Evolutionary conservation across 2,888 invertebrate genomes (phyloP).

Genomic region (Trisateles emortualis): DNA sequence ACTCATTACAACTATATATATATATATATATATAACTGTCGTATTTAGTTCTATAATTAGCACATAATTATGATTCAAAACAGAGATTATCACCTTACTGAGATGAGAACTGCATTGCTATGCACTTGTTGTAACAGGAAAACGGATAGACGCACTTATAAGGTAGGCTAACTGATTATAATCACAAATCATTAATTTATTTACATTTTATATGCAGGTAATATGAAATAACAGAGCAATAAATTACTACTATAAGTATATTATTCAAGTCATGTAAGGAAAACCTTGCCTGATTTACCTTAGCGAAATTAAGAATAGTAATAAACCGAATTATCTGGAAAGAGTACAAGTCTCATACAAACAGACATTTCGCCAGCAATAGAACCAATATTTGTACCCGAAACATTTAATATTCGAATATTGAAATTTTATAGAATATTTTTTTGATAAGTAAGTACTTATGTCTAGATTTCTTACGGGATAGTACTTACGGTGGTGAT

Average conservation of each 20-base stretch:
- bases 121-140: conserved; percentile 29
- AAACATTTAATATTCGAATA: too few species aligned
- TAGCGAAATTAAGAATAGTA: too few species aligned
- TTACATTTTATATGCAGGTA: background rate
- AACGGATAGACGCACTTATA: conserved; percentile 16
- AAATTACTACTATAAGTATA: background rate
- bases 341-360: too few species aligned
- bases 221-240: background rate
- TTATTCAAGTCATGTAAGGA: background rate
- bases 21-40: conserved; percentile 1
- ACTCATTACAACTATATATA: too few species aligned
- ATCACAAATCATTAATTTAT: background rate
- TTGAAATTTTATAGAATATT: too few species aligned
- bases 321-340: too few species aligned
- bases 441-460: too few species aligned
- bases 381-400: too few species aligned
- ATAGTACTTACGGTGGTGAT: too few species aligned
- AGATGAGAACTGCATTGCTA: conserved; percentile 25
- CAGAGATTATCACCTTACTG: conserved; percentile 9
- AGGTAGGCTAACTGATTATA: background rate
- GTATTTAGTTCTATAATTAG: conserved; percentile 16
- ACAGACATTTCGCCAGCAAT: too few species aligned
- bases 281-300: background rate
- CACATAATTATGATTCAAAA: conserved; percentile 14
- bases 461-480: too few species aligned